These are phyloP conservation scores for Cataglyphis altisquamis DNA, from an alignment of 2,888 invertebrate species.

Conservation along the genomic window DNA sequence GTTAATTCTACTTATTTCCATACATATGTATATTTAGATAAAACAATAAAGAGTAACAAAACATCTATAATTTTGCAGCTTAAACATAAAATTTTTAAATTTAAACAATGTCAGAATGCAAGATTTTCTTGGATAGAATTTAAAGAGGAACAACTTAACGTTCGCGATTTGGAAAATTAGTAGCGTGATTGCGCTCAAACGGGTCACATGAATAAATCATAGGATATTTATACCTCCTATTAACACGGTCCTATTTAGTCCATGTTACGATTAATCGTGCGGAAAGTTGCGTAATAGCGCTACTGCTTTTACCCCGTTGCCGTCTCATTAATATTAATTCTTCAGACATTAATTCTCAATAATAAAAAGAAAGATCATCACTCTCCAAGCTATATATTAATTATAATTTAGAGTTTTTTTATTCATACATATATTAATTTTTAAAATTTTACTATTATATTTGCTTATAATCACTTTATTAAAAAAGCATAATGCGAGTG, in stretches of 20 bases:
- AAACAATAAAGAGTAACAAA: background rate
- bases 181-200: background rate
- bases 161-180: background rate
- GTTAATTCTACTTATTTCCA: background rate
- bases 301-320: conserved; percentile 24
- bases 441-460: background rate
- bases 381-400: background rate
- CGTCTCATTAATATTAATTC: conserved; percentile 17
- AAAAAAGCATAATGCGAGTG: background rate
- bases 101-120: background rate
- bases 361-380: background rate
- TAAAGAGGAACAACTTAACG: background rate
- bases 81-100: background rate
- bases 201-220: conserved; percentile 29
- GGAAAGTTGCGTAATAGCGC: conserved; percentile 36
- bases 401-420: background rate
- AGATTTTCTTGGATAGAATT: background rate
- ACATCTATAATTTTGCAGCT: background rate
- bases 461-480: background rate
- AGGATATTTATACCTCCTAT: conserved; percentile 31
- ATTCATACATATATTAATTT: background rate
- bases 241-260: conserved; percentile 19
- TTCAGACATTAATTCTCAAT: background rate
- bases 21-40: no score
- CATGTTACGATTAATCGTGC: conserved; percentile 27